phyloP scores from a whole-genome alignment of 1,140 invertebrate species.

The Ostrea denselamellosa region DNA sequence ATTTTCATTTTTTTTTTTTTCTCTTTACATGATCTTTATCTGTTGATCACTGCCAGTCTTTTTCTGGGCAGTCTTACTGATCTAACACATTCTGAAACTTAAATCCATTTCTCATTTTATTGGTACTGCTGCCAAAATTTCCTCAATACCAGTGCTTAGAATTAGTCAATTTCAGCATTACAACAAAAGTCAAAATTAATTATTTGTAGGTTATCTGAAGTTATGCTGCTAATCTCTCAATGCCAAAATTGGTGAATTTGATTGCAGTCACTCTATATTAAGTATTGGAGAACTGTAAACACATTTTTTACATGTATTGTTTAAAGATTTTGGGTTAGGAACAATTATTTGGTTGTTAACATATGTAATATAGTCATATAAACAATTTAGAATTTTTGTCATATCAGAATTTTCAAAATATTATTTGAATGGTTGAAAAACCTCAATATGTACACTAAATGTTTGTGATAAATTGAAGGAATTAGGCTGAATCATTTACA shows the following conservation, averaged over 20 bases:
- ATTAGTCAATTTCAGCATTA: neutral
- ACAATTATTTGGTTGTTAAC: too few relatives aligned
- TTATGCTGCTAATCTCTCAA: neutral
- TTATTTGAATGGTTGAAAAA: neutral
- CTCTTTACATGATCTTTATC: neutral
- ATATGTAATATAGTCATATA: too few relatives aligned
- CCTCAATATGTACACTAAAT: neutral
- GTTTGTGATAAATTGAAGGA: neutral
- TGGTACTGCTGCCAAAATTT: neutral
- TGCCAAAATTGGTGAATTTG: neutral
- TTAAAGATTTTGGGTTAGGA: neutral
- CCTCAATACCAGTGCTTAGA: neutral
- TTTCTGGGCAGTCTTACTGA: neutral
- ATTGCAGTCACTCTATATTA: neutral
- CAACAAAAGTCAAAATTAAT: neutral
- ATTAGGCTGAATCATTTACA: constrained; percentile 18
- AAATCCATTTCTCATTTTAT: too few relatives aligned
- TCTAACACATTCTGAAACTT: neutral
- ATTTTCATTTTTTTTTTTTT: neutral
- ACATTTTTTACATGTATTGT: neutral
- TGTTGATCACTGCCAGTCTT: neutral
- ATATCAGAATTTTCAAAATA: neutral
- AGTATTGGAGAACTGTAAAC: neutral
- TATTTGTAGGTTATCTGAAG: constrained; percentile 14
- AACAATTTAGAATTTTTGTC: neutral